A percentile compares a stretch with the other conserved stretches of the same genome.
These are phyloP conservation scores for Bothrops jararaca DNA, from an alignment of 2,113 vertebrate species.

Conservation along the genomic window DNA sequence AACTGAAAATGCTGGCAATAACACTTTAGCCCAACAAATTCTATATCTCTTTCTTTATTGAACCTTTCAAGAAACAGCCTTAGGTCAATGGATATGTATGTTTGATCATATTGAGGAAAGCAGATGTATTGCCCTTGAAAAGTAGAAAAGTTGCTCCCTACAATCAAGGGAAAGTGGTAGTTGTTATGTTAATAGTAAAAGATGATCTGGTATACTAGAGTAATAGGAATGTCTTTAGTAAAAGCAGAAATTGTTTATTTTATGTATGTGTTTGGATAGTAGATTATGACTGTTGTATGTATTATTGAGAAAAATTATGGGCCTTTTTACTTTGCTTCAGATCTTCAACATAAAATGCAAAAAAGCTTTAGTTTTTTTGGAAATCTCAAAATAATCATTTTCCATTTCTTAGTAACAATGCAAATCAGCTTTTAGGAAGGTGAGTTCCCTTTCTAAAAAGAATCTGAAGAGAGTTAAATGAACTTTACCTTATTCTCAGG, in stretches of 20 bases:
- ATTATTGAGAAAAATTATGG: too few species aligned
- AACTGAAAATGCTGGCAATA: background rate
- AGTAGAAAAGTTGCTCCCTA: rapidly evolving
- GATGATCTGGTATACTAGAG: background rate
- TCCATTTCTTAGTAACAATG: background rate
- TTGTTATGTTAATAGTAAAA: background rate
- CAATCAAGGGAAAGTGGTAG: background rate
- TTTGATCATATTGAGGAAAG: background rate
- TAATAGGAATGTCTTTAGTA: background rate
- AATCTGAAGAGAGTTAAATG: background rate
- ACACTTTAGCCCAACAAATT: background rate
- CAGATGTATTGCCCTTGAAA: slow-evolving; percentile 10
- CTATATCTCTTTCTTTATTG: background rate
- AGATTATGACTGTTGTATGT: background rate
- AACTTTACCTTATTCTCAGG: background rate
- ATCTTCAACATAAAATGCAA: background rate
- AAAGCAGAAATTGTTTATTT: background rate
- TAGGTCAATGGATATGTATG: slow-evolving; percentile 8
- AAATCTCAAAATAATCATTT: background rate
- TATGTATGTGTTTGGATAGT: background rate
- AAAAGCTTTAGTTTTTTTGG: background rate
- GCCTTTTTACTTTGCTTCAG: too few species aligned
- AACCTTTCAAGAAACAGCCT: slow-evolving; percentile 13
- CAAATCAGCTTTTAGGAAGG: background rate
- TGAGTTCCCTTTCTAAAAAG: background rate